Percentiles rank a stretch among this genome's conserved stretches.
These are phyloP conservation scores for Scortum barcoo DNA, from an alignment of 2,113 vertebrate species.

Conservation along the genomic window DNA sequence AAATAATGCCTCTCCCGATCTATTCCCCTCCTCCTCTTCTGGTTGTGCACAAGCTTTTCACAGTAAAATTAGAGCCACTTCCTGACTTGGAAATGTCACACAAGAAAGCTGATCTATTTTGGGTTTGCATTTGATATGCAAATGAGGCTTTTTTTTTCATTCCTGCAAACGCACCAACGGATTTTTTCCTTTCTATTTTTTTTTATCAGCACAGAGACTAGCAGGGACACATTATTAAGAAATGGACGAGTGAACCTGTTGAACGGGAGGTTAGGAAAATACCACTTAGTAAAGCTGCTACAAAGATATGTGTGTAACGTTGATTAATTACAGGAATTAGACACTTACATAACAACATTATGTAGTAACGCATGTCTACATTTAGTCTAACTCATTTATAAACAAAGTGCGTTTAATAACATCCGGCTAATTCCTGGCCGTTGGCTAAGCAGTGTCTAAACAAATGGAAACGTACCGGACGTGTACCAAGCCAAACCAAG, in stretches of 20 bases:
- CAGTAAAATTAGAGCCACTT: slow-evolving; percentile 36
- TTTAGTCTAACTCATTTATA: no score
- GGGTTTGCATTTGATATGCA: slow-evolving; percentile 34
- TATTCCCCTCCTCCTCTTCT: neutral
- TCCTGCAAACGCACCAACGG: neutral
- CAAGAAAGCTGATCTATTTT: slow-evolving; percentile 35
- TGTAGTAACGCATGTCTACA: no score
- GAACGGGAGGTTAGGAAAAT: slow-evolving; percentile 10
- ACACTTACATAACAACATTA: no score
- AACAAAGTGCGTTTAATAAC: no score
- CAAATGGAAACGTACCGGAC: neutral
- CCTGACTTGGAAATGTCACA: slow-evolving; percentile 38
- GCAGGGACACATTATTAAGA: neutral
- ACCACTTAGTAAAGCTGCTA: neutral
- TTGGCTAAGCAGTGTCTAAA: slow-evolving; percentile 14
- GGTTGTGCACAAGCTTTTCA: slow-evolving; percentile 12
- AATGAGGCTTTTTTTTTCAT: slow-evolving; percentile 40
- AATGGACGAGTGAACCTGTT: slow-evolving; percentile 25
- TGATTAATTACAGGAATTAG: neutral
- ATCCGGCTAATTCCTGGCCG: slow-evolving; percentile 35
- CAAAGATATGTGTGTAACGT: neutral
- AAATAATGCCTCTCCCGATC: neutral
- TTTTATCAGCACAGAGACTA: no score
- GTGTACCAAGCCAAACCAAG: neutral
- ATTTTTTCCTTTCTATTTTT: neutral